Base-by-base conservation (phyloP, 2,888 invertebrate genomes). In the Drosophila setosimentum region DNA sequence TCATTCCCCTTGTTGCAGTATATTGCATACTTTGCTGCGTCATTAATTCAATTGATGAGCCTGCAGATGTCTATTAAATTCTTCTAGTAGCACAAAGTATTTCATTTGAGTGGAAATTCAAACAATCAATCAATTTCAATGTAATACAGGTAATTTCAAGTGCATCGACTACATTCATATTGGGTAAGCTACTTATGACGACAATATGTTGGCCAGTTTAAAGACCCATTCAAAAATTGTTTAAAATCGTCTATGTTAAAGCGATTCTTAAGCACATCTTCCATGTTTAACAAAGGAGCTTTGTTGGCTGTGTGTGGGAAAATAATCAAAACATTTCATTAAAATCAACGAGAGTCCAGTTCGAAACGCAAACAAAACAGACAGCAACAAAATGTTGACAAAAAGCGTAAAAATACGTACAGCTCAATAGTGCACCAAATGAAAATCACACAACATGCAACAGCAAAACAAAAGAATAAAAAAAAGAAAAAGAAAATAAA, bases 301-400 rank as follows among this genome's bases (percentile, higher is more conserved):
- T 16, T 10, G 48, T 3, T n/a, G 33, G 24, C 45, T 21, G 51
- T 32, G 50, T 42, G 40, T 64, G 61, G 54, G 58, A 10, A 66
- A 68, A 72, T 58, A 85, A 83, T 84, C 80, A 87, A 82, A 82
- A 84, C 80, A 89, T 87, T 85, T 89, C 76, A 80, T 87, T 80
- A 88, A 87, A 88, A 66, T 55, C 75, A 65, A 50, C 53, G 29
- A 50, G 55, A 57, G 66, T 42, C 50, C 69, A 65, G 70, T 60
- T 65, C 57, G 63, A 58, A 83, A 73, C 64, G 61, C 68, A 68
- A 76, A 72, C 69, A 89, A 84, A 83, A 68, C 69, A 35, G 67
- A 63, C 71, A 70, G 68, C 83, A 73, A 70, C 83, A 73, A 81
- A 89, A 89, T 83, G 80, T 83, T 80, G 83, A 86, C 83, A 88